phyloP scores from a whole-genome alignment of 2,113 vertebrate species.

The Sander vitreus region DNA sequence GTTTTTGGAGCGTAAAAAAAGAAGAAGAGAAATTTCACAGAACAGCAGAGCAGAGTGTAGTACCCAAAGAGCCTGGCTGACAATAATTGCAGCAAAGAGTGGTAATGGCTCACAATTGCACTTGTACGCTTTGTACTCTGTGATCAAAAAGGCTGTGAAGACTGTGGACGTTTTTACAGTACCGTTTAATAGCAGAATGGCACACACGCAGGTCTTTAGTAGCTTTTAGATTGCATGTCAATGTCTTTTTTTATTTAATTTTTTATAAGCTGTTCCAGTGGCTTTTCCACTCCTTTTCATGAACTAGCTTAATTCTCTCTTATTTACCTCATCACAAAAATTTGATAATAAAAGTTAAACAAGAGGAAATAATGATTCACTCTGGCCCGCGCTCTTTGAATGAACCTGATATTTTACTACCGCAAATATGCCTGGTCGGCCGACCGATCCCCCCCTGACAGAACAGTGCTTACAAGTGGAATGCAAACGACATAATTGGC shows the following conservation, averaged over 20 bases:
- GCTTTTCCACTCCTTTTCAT: slow-evolving; percentile 12
- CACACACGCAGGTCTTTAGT: slow-evolving; percentile 1
- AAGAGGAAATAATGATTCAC: slow-evolving; percentile 17
- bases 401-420: slow-evolving; percentile 49
- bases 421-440: slow-evolving; percentile 15
- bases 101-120: slow-evolving; percentile 70
- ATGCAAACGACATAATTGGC: slow-evolving; percentile 76
- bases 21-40: slow-evolving; percentile 36
- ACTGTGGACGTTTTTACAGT: slow-evolving; percentile 53
- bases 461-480: slow-evolving; percentile 63
- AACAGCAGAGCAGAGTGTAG: slow-evolving; percentile 23
- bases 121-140: slow-evolving; percentile 52
- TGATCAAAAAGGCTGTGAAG: slow-evolving; percentile 57
- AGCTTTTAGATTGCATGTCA: not conserved
- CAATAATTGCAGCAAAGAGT: slow-evolving; percentile 69
- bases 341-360: slow-evolving; percentile 15
- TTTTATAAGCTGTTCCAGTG: not conserved
- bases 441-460: slow-evolving; percentile 45
- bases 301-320: not conserved
- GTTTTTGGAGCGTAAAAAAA: slow-evolving; percentile 33
- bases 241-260: not conserved
- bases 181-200: slow-evolving; percentile 25
- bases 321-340: not conserved
- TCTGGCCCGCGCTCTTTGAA: not conserved
- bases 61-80: slow-evolving; percentile 40